Base-by-base conservation (phyloP, 2,888 invertebrate species). In the Sussaba pulchella region DNA sequence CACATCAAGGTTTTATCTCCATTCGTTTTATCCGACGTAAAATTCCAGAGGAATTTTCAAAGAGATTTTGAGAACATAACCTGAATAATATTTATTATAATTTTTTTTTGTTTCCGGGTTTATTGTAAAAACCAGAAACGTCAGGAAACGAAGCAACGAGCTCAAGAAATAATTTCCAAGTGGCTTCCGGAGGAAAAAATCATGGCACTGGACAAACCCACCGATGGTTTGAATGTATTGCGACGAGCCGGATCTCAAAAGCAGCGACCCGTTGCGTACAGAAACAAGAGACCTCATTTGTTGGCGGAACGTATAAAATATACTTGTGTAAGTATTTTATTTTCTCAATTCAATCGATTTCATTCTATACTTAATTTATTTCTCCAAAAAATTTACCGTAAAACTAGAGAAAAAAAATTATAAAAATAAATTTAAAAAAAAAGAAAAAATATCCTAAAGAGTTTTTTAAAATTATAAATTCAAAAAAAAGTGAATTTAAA, bases 101-200 rank as follows among this genome's bases (percentile, higher is more conserved):
- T n/a, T n/a, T n/a, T n/a, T n/a, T n/a, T n/a, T n/a, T n/a, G n/a
- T n/a, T n/a, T n/a, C n/a, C n/a, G n/a, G n/a, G n/a, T n/a, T n/a
- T n/a, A n/a, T n/a, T n/a, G n/a, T n/a, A n/a, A 45, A 76, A 81
- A 19, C 76, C 76, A 93, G 92, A 96, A 96, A 91, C 94, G 96
- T 17, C 94, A 95, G 78, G 94, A 95, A 52, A 94, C 93, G 84
- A 96, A 96, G 88, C 94, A 95, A 85, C 93, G 93, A 86, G 93
- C 96, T n/a, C 95, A 96, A 88, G 93, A 92, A 87, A 90, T 88
- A 84, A 92, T 97, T 50, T 94, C 94, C 8, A 96, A 95, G 91
- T 95, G 96, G 94, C 92, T 97, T 72, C 97, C 98, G 0, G 96
- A 96, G 82, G 97, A 97, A 89, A 99, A 98, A 92, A 88, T 98